Evolutionary conservation across 2,113 vertebrate genomes (phyloP).

Genomic region (Pteronura brasiliensis): DNA sequence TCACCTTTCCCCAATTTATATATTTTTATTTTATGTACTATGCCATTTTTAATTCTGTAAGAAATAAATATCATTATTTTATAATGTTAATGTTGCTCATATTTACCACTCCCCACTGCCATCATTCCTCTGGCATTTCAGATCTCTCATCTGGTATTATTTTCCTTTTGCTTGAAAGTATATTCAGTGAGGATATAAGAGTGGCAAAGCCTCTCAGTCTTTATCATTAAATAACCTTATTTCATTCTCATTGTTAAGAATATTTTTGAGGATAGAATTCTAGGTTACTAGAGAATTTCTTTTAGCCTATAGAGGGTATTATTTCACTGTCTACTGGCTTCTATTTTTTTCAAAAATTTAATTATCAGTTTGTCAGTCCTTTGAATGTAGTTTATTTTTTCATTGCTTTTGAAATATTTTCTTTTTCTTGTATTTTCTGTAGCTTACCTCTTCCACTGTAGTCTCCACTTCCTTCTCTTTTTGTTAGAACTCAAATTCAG

Average conservation of each 20-base stretch:
- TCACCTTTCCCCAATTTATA: neutral
- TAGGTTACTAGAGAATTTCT: neutral
- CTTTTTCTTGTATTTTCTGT: neutral
- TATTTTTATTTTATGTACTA: neutral
- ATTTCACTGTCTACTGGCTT: neutral
- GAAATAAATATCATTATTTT: neutral
- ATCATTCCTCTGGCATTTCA: slow-evolving; percentile 10
- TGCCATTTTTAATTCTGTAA: neutral
- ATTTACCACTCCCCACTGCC: neutral
- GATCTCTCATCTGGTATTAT: neutral
- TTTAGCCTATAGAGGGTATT: neutral
- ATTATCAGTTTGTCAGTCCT: neutral
- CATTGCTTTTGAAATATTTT: slow-evolving; percentile 4
- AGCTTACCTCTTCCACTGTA: neutral
- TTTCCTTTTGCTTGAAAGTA: neutral
- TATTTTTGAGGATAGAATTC: slow-evolving; percentile 8
- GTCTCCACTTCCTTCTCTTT: neutral
- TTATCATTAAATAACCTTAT: neutral
- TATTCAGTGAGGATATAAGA: neutral
- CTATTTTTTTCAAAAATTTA: neutral
- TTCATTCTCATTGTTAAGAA: neutral
- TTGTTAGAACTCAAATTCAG: neutral
- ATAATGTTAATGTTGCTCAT: neutral
- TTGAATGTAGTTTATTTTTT: neutral
- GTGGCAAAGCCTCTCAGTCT: neutral